phyloP scores from a whole-genome alignment of 2,113 vertebrate species.

The Megalops atlanticus region DNA sequence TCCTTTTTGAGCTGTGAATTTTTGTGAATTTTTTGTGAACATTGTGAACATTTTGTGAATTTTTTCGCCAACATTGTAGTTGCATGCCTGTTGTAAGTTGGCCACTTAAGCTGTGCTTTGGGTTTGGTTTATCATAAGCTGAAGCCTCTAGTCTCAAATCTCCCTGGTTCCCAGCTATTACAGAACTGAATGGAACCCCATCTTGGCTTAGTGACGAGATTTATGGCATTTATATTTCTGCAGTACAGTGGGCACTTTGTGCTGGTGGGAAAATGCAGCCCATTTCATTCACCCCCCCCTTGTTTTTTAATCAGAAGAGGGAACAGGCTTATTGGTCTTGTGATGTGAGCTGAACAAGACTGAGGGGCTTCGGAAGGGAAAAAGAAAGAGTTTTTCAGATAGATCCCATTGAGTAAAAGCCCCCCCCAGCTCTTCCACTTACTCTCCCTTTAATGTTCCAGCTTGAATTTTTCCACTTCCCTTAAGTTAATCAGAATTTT shows the following conservation, averaged over 20 bases:
- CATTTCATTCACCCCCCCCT: background rate
- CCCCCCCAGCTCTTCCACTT: too few species aligned
- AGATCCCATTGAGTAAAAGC: background rate
- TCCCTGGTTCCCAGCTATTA: background rate
- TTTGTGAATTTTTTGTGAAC: too few species aligned
- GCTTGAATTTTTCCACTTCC: too few species aligned
- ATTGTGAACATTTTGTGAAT: too few species aligned
- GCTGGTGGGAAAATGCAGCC: slow-evolving; percentile 32
- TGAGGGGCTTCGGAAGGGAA: background rate
- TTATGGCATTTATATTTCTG: slow-evolving; percentile 28
- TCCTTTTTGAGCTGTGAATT: too few species aligned
- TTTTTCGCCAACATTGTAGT: too few species aligned
- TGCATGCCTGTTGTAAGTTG: background rate
- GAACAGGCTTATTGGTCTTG: slow-evolving; percentile 29
- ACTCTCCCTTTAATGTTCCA: background rate
- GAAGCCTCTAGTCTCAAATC: background rate
- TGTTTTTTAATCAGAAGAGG: slow-evolving; percentile 9
- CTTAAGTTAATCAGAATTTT: too few species aligned
- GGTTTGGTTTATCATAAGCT: slow-evolving; percentile 10
- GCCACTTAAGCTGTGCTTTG: background rate
- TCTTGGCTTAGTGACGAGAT: slow-evolving; percentile 14
- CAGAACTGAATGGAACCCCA: slow-evolving; percentile 17
- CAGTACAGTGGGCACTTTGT: slow-evolving; percentile 33
- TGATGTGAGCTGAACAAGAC: slow-evolving; percentile 21
- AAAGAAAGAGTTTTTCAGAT: background rate